Conservation (phyloP, 1,140 invertebrate species). For the Agrypnia vestita region DNA sequence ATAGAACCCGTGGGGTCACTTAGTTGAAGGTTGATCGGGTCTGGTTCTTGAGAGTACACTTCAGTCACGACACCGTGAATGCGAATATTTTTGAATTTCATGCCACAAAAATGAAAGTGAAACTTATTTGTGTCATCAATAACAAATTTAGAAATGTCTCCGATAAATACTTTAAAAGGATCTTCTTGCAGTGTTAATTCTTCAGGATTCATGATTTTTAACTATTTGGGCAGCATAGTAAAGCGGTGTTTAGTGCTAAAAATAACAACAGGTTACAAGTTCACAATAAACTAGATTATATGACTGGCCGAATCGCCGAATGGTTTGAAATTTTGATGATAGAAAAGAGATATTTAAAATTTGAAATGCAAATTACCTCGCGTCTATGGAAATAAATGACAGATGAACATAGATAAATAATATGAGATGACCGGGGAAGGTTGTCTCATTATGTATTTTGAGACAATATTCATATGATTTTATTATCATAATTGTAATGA, state of each 20-base stretch:
- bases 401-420: no score
- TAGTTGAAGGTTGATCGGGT: constrained; percentile 1
- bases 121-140: constrained; percentile 13
- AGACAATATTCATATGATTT: no score
- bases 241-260: no score
- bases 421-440: no score
- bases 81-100: constrained; percentile 34
- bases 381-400: no score
- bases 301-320: no score
- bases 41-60: background rate
- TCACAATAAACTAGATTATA: background rate
- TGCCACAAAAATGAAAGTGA: constrained; percentile 12
- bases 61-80: constrained; percentile 30
- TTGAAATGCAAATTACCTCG: background rate
- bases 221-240: background rate
- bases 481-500: no score
- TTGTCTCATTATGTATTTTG: no score
- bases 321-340: no score
- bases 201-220: background rate
- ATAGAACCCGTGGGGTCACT: constrained; percentile 30
- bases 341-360: background rate
- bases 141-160: constrained; percentile 19
- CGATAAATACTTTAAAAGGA: constrained; percentile 23
- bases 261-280: background rate
- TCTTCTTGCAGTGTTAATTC: background rate